Conservation (phyloP, 2,888 invertebrate genomes). For the Choreutis nemorana region DNA sequence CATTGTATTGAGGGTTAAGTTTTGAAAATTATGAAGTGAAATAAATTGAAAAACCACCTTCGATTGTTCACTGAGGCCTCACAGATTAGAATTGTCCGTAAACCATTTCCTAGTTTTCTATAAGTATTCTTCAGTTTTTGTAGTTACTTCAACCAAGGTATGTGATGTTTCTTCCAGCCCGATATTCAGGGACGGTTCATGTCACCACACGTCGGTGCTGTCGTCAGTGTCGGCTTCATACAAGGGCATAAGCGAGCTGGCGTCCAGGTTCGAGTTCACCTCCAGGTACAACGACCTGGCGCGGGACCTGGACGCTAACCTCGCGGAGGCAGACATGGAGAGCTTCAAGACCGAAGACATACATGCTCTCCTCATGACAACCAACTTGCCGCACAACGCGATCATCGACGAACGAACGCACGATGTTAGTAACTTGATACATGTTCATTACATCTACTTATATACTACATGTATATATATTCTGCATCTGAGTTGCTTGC, state of each 20-base stretch:
- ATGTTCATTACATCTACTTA: slow-evolving; percentile 13
- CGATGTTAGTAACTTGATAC: slow-evolving; percentile 41
- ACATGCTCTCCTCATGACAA: slow-evolving; percentile 78
- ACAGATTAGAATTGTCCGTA: too few species aligned
- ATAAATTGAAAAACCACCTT: too few species aligned
- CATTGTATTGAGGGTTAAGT: too few species aligned
- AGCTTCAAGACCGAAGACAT: slow-evolving; percentile 92
- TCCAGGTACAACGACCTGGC: slow-evolving; percentile 86
- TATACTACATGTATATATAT: slow-evolving; percentile 21
- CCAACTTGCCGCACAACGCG: slow-evolving; percentile 75
- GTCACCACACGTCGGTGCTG: slow-evolving; percentile 82
- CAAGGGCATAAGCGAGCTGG: slow-evolving; percentile 71
- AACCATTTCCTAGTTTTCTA: too few species aligned
- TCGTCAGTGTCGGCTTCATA: slow-evolving; percentile 84
- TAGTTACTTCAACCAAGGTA: too few species aligned
- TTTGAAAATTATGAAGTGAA: too few species aligned
- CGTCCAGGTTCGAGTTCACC: slow-evolving; percentile 56
- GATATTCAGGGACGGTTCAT: slow-evolving; percentile 80
- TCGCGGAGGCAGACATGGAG: slow-evolving; percentile 95
- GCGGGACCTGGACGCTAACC: slow-evolving; percentile 89
- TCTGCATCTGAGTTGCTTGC: too few species aligned
- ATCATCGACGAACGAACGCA: slow-evolving; percentile 57
- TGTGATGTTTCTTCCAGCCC: slow-evolving; percentile 51
- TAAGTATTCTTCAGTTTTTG: too few species aligned
- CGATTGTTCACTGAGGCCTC: too few species aligned